Evolutionary conservation across 2,888 invertebrate species (phyloP), one percentile per base, ranked within the genome.

Genomic region (Eledone cirrhosa): DNA sequence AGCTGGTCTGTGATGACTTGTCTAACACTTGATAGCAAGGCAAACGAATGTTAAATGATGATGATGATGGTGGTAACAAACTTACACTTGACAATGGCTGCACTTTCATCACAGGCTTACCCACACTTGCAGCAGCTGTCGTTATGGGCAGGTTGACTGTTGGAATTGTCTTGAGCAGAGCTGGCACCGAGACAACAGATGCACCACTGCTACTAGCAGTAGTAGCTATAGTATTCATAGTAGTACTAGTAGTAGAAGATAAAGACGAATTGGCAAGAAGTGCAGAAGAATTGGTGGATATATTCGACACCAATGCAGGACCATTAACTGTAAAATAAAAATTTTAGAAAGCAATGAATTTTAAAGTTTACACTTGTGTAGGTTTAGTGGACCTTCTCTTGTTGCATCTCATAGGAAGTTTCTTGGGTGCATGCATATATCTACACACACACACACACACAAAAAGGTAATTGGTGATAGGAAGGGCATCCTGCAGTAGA

Each of bases 61-160:
- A 22, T 63, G 22, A 22, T 67, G 67, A 67, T 67, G 0, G 67
- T 67, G 33, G 81, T 72, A 14, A 78, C 48, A 5, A 79, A 27
- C 16, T 80, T n/a, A n/a, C 63, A 48, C 83, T 80, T 16, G 84
- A 79, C 72, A 88, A 80, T 11, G 93, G 88, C 8, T 88, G 85
- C 41, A 89, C 89, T 74, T 86, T 83, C 86, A 89, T 87, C 63
- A 89, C 86, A 29, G 89, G 89, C 79, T 87, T 89, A 11, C 78
- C 65, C 27, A 79, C 77, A 11, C 81, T 72, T 22, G 74, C 74
- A 14, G 78, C 74, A 13, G 83, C 69, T 69, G 81, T 79, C 16
- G 81, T 67, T 8, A 77, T 77, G 1, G 86, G 85, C 29, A 86
- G 80, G 75, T 84, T 84, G 13, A 85, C 81, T 16, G 81, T 29